These are phyloP conservation scores for Ecliptopera silaceata DNA, from an alignment of 2,888 invertebrate genomes.

Conservation along the genomic window DNA sequence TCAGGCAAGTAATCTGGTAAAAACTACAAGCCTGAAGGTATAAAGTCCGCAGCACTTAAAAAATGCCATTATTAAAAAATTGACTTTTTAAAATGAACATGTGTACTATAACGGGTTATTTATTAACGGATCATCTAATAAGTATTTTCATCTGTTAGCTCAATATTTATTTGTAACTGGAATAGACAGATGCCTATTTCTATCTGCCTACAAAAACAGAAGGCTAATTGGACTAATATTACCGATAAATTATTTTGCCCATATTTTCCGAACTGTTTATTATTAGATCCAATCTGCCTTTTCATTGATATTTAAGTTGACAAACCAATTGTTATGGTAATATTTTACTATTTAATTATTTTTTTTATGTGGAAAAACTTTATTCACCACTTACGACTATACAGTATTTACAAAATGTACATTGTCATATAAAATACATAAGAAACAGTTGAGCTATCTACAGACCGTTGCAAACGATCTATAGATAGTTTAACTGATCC, in stretches of 20 bases:
- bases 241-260: not conserved
- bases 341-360: not conserved
- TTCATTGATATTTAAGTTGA: not conserved
- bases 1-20: not conserved
- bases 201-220: constrained; percentile 14
- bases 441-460: too few species aligned
- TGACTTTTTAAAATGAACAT: too few species aligned
- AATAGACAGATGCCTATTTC: constrained; percentile 16
- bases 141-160: not conserved
- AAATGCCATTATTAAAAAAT: too few species aligned
- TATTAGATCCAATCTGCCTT: not conserved
- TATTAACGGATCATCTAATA: not conserved
- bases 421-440: too few species aligned
- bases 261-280: not conserved
- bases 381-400: too few species aligned
- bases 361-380: too few species aligned
- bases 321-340: not conserved
- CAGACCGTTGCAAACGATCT: too few species aligned
- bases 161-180: not conserved
- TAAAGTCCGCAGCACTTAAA: too few species aligned
- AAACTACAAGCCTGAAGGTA: too few species aligned
- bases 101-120: too few species aligned
- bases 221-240: constrained; percentile 8
- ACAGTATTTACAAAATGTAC: too few species aligned
- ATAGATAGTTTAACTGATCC: too few species aligned